phyloP scores from a whole-genome alignment of 1,140 invertebrate genomes.

The Magallana angulata region DNA sequence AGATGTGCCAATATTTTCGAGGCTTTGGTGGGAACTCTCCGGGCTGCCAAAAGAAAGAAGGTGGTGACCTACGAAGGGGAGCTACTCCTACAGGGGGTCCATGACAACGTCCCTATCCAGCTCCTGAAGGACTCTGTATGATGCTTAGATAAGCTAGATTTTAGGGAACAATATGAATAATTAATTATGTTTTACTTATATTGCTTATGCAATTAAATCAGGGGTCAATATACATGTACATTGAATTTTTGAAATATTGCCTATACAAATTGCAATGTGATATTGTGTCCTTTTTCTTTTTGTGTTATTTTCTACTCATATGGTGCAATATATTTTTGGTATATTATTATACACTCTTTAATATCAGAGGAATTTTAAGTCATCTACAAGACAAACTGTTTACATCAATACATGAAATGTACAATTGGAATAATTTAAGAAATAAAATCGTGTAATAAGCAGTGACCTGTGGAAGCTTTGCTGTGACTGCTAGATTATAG shows the following conservation, averaged over 20 bases:
- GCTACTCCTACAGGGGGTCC: slow-evolving; percentile 73
- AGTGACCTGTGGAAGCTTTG: too few species aligned
- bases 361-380: too few species aligned
- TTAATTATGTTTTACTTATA: too few species aligned
- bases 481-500: too few species aligned
- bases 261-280: background rate
- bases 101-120: slow-evolving; percentile 71
- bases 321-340: slow-evolving; percentile 19
- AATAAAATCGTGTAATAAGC: too few species aligned
- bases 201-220: too few species aligned
- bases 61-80: slow-evolving; percentile 73
- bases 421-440: too few species aligned
- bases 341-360: too few species aligned
- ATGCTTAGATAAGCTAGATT: slow-evolving; percentile 14
- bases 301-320: background rate
- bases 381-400: too few species aligned
- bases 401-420: too few species aligned
- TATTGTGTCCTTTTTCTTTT: background rate
- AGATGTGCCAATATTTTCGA: slow-evolving; percentile 76
- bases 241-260: background rate
- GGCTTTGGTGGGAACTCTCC: slow-evolving; percentile 74
- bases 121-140: slow-evolving; percentile 60
- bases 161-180: background rate
- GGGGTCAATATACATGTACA: too few species aligned
- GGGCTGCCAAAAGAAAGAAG: slow-evolving; percentile 74